Conservation (phyloP, 1,140 invertebrate genomes). For the Zaprionus inermis region DNA sequence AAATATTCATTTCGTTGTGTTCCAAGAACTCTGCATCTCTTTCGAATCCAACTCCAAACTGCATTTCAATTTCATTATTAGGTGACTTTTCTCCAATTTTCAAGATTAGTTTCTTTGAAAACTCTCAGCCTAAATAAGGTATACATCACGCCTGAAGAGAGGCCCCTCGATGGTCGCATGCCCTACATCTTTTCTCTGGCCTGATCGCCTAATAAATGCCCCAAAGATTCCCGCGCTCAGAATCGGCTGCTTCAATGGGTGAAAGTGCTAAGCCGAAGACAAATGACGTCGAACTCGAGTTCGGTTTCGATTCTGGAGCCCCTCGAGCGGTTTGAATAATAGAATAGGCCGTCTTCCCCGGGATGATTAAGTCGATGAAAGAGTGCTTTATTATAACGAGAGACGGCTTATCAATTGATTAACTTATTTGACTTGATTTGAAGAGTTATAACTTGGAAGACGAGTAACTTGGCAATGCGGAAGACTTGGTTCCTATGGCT, state of each 20-base stretch:
- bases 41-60: not conserved
- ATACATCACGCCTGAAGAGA: not conserved
- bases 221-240: not conserved
- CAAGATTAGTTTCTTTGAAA: conserved; percentile 19
- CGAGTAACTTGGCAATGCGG: not conserved
- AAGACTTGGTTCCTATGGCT: not conserved
- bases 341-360: conserved; percentile 1
- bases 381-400: not conserved
- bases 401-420: conserved; percentile 5
- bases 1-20: not conserved
- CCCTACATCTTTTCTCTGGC: conserved; percentile 18
- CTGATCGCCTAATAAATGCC: conserved; percentile 18
- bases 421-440: not conserved
- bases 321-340: not conserved
- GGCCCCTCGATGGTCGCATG: not conserved
- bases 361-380: conserved; percentile 1
- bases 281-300: conserved; percentile 37
- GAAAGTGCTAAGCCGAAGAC: conserved; percentile 68
- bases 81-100: not conserved
- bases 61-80: conserved; percentile 6
- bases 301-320: not conserved
- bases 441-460: too few species aligned
- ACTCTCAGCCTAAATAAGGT: conserved; percentile 3
- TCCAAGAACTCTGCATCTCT: not conserved
- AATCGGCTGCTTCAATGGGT: conserved; percentile 47